Conservation (phyloP, 2,888 invertebrate species). For the Agriotes lineatus region DNA sequence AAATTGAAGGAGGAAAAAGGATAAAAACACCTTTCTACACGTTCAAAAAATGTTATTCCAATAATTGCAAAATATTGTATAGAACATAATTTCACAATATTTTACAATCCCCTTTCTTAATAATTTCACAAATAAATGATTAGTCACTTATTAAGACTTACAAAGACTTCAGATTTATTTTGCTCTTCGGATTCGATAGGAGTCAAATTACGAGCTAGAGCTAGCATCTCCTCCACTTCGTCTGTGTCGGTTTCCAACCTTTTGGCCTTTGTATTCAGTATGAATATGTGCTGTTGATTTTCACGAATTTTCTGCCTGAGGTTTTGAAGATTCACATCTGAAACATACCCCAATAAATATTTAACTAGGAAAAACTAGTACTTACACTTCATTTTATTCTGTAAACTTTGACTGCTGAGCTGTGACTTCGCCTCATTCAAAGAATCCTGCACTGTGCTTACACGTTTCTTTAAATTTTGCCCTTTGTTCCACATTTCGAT, state of each 20-base stretch:
- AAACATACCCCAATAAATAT: neutral
- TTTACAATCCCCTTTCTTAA: neutral
- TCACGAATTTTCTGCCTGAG: slow-evolving; percentile 25
- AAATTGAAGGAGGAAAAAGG: neutral
- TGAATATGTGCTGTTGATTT: slow-evolving; percentile 21
- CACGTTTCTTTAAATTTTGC: slow-evolving; percentile 16
- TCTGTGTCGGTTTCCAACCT: slow-evolving; percentile 29
- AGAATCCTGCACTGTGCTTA: slow-evolving; percentile 17
- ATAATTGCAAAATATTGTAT: neutral
- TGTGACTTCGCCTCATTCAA: slow-evolving; percentile 23
- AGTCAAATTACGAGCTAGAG: slow-evolving; percentile 38
- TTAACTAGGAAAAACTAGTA: neutral
- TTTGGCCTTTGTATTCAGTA: slow-evolving; percentile 23
- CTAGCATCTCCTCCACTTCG: slow-evolving; percentile 34
- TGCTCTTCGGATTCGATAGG: slow-evolving; percentile 36
- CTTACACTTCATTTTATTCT: slow-evolving; percentile 38
- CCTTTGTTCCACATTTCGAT: slow-evolving; percentile 41
- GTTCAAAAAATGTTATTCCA: no score
- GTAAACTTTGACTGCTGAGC: slow-evolving; percentile 9
- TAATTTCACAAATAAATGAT: neutral
- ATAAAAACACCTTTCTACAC: neutral
- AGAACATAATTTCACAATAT: neutral
- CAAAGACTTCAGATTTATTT: slow-evolving; percentile 30
- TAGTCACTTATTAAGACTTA: slow-evolving; percentile 16
- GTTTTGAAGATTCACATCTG: slow-evolving; percentile 24